Evolutionary conservation across 1,140 invertebrate species (phyloP), one percentile per base, ranked within the genome.

Genomic region (Plectus sambesii): DNA sequence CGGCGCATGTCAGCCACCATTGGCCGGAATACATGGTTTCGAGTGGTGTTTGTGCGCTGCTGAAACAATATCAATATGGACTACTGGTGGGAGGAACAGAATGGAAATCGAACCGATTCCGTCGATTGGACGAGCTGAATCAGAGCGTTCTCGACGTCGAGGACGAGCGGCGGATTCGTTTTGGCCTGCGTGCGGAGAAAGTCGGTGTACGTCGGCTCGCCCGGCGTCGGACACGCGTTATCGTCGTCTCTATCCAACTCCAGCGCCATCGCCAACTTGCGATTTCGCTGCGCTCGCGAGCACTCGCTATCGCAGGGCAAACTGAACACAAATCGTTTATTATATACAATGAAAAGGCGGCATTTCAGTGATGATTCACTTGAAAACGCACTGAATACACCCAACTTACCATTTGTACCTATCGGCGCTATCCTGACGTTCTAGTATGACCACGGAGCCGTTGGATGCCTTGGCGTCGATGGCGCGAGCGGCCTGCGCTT

Each of bases 271-370:
- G 87, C 87, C 22, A 94, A 55, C 26, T 83, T 78, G 22, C 82
- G 76, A 69, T 92, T 90, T 38, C 90, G 78, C 60, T 90, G 86
- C 24, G 85, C 73, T 35, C 82, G 64, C 40, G 80, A 79, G 70
- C 90, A 96, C 56, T 89, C 85, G 36, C 88, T 84, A 69, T 86
- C 85, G 72, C 90, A 96, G 51, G 92, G 85, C 55, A 96, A 69
- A 8, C 81, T 82, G 58, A n/a, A 71, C 70, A 33, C 12, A 17
- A 33, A 33, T 12, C 17, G 17, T 33, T 33, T 12, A 33, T 12
- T 33, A 33, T 12, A 33, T 12, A 33, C 12, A 12, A 12, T 33
- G 17, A 33, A 33, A 33, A 12, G 12, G 17, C 17, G 30, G 30
- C 30, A 33, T 33, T 33, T 17, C 30, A 15, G n/a, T n/a, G n/a